Percentiles rank a stretch among this genome's conserved stretches.
Evolutionary conservation across 2,113 vertebrate species (phyloP).

Genomic region (Lasiurus cinereus): DNA sequence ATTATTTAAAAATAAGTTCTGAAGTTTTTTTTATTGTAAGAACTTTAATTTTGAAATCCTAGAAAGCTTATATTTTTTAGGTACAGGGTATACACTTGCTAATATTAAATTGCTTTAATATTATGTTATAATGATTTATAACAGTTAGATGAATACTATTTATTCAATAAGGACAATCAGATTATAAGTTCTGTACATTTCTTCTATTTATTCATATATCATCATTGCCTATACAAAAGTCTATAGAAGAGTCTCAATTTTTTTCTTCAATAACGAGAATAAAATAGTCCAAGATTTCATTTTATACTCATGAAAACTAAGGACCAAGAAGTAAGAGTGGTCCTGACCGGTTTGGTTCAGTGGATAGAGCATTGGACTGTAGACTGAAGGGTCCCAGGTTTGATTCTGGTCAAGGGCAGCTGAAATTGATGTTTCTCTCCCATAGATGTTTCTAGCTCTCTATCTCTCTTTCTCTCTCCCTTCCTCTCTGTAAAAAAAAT

Average conservation of each 20-base stretch:
- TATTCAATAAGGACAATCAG: background rate
- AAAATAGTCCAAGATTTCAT: background rate
- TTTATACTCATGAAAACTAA: background rate
- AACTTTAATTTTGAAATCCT: constrained; percentile 1
- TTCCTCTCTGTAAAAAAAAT: too few species aligned
- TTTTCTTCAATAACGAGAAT: background rate
- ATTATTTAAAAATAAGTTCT: background rate
- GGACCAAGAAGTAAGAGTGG: background rate
- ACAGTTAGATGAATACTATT: background rate
- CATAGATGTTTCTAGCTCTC: too few species aligned
- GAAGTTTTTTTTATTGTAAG: background rate
- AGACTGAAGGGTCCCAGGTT: too few species aligned
- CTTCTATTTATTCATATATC: background rate
- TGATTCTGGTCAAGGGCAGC: too few species aligned
- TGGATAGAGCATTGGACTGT: too few species aligned
- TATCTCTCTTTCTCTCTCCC: too few species aligned
- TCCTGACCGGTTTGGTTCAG: background rate
- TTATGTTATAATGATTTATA: background rate
- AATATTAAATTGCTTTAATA: background rate
- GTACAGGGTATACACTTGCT: background rate
- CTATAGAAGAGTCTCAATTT: background rate
- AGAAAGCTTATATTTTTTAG: background rate
- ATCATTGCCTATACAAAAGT: background rate
- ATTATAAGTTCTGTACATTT: constrained; percentile 11
- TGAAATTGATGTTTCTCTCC: too few species aligned